Evolutionary conservation across 1,140 invertebrate genomes (phyloP).

Genomic region (Battus philenor): DNA sequence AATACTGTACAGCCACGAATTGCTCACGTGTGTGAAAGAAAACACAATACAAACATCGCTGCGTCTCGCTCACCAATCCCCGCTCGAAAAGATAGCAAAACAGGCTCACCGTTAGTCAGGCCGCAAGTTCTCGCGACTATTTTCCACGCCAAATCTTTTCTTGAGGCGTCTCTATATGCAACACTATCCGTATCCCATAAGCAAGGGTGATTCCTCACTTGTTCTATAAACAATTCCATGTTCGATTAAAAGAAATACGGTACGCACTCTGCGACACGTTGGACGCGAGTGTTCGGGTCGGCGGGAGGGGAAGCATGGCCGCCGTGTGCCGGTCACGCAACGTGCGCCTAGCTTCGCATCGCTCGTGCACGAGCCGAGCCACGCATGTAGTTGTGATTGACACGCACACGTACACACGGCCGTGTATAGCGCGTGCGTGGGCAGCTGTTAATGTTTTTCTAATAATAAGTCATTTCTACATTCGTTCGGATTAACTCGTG

Average conservation of each 20-base stretch:
- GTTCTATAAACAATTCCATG: constrained; percentile 11
- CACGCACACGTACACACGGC: constrained; percentile 2
- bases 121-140: constrained; percentile 5
- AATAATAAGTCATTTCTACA: constrained; percentile 4
- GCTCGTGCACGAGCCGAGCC: background rate
- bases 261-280: constrained; percentile 4
- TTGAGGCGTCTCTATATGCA: constrained; percentile 7
- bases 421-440: constrained; percentile 11
- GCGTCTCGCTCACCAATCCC: constrained; percentile 1
- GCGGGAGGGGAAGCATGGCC: constrained; percentile 8
- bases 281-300: constrained; percentile 6
- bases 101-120: constrained; percentile 9
- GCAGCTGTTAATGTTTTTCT: background rate
- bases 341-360: constrained; percentile 11
- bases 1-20: too few species aligned
- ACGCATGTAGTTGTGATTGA: constrained; percentile 3
- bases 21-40: too few species aligned
- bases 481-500: background rate
- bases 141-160: constrained; percentile 13
- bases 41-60: constrained; percentile 6
- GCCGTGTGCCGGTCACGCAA: constrained; percentile 13
- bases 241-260: constrained; percentile 2
- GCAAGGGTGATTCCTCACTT: constrained; percentile 14
- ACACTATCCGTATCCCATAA: constrained; percentile 15
- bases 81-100: constrained; percentile 10